Evolutionary conservation across 2,888 invertebrate genomes (phyloP).

Genomic region (Tortrix viridana): DNA sequence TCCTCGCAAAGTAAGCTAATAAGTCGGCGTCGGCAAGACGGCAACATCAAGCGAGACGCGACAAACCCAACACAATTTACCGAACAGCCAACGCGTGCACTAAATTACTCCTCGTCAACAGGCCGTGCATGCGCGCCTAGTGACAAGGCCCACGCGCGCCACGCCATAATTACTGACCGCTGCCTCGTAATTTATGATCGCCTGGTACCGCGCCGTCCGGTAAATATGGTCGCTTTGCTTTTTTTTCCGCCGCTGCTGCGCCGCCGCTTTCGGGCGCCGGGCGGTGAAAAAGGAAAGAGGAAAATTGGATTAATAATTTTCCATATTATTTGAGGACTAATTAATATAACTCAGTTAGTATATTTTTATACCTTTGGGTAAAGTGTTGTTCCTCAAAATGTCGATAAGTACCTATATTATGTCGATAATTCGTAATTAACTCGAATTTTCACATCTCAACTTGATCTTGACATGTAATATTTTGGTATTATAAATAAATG

Average conservation of each 20-base stretch:
- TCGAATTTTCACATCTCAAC: background rate
- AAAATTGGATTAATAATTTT: slow-evolving; percentile 33
- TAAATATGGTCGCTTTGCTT: slow-evolving; percentile 48
- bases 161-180: slow-evolving; percentile 50
- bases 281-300: slow-evolving; percentile 33
- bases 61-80: slow-evolving; percentile 35
- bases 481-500: too few relatives aligned
- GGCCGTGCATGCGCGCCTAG: slow-evolving; percentile 32
- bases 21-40: slow-evolving; percentile 16
- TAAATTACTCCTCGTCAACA: slow-evolving; percentile 36
- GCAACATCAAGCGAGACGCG: slow-evolving; percentile 31
- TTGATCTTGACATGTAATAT: too few relatives aligned
- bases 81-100: slow-evolving; percentile 35
- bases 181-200: slow-evolving; percentile 68
- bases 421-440: background rate
- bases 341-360: too few relatives aligned
- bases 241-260: slow-evolving; percentile 41
- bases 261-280: slow-evolving; percentile 13
- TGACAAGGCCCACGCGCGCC: slow-evolving; percentile 38
- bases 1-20: slow-evolving; percentile 31
- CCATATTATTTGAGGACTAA: slow-evolving; percentile 11
- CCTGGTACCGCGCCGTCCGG: slow-evolving; percentile 62
- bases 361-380: background rate
- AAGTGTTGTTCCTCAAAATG: background rate
- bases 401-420: slow-evolving; percentile 10